Conservation (phyloP, 1,140 invertebrate genomes). For the Bombus fervidus region DNA sequence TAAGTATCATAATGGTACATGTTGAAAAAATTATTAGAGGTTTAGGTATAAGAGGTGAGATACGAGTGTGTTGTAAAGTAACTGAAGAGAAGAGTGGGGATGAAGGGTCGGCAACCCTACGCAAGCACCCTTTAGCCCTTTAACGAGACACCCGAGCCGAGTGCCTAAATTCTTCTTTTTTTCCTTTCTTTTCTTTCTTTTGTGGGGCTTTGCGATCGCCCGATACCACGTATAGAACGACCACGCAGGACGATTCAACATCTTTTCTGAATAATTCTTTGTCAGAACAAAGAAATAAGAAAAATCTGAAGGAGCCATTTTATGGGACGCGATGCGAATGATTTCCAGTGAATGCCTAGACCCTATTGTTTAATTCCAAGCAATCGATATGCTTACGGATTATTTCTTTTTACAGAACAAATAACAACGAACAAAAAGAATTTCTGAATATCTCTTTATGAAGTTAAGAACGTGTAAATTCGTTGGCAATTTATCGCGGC, state of each 20-base stretch:
- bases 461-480: background rate
- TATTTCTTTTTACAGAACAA: background rate
- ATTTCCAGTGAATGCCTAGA: slow-evolving; percentile 42
- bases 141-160: slow-evolving; percentile 53
- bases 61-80: background rate
- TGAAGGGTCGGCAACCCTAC: slow-evolving; percentile 64
- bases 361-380: slow-evolving; percentile 10
- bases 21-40: slow-evolving; percentile 5
- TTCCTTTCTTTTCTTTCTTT: slow-evolving; percentile 21
- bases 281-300: slow-evolving; percentile 33
- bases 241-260: slow-evolving; percentile 54
- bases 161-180: slow-evolving; percentile 57
- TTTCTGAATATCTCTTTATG: background rate
- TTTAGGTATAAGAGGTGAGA: background rate
- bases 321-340: slow-evolving; percentile 41
- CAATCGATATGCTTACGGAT: slow-evolving; percentile 6
- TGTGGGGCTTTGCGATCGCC: slow-evolving; percentile 39
- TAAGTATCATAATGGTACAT: slow-evolving; percentile 10
- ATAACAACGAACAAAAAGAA: background rate
- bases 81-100: slow-evolving; percentile 23
- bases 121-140: slow-evolving; percentile 41
- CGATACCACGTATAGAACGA: slow-evolving; percentile 47
- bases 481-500: background rate
- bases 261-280: slow-evolving; percentile 49
- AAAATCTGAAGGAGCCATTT: slow-evolving; percentile 33